Base-by-base conservation (phyloP, 2,797 vertebrate genomes). In the Allobates femoralis region DNA sequence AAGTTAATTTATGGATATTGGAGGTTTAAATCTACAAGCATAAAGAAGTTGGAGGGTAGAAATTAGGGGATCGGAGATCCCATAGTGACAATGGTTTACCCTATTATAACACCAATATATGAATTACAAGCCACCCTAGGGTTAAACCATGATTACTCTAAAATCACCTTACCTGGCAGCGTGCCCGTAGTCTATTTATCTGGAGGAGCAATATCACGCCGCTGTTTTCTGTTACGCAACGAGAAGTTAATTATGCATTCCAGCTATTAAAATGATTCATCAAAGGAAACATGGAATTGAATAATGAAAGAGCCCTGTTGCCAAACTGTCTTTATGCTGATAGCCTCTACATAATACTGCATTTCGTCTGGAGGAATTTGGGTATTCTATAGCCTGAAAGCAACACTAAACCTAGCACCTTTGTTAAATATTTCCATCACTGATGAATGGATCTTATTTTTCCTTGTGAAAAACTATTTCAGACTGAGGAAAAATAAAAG, bases 221-320 rank as follows among this genome's bases (percentile, higher is more conserved):
- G 30, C 23, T 46, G 26, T 56, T 76, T 55, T 69, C 69, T 88
- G n/a, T 88, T 85, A 79, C 66, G 86, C 56, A 79, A 87, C 23
- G 46, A 78, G 69, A 87, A 84, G 76, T 87, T 87, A 87, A 87
- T 84, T 87, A 87, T 80, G 81, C 83, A 85, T 81, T 76, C 50
- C 83, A 76, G 79, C 77, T 79, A 88, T 88, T 88, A 88, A 84
- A 71, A 85, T 85, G 69, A 85, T 88, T 88, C 86, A 85, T 88
- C 78, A 85, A 88, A 85, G 86, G 67, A 88, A 88, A 88, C 86
- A 81, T 81, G 46, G 80, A 85, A 74, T 76, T 88, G 77, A 88
- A 88, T 85, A 88, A 88, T 88, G 77, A 87, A 79, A 74, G 19
- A 81, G 67, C 67, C 77, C 55, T 26, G 76, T 84, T 84, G 80